phyloP scores from a whole-genome alignment of 2,797 vertebrate genomes.

The Melanotaenia trifasciata region DNA sequence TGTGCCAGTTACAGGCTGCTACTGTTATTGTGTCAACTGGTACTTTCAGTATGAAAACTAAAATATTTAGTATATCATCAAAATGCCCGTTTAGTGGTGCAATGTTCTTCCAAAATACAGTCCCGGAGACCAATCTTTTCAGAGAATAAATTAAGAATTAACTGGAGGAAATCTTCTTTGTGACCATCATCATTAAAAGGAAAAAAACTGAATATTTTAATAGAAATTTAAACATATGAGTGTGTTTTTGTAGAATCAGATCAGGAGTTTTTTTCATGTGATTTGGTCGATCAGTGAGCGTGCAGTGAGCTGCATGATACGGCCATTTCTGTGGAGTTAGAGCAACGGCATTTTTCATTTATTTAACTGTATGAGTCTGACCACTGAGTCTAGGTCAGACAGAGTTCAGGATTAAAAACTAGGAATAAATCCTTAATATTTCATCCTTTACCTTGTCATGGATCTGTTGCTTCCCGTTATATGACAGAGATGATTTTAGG shows the following conservation, averaged over 20 bases:
- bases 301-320: background rate
- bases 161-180: background rate
- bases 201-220: background rate
- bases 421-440: background rate
- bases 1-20: background rate
- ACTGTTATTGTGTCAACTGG: background rate
- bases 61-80: background rate
- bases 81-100: background rate
- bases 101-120: background rate
- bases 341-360: background rate
- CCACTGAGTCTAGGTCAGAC: background rate
- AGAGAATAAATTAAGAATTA: background rate
- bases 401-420: conserved; percentile 3
- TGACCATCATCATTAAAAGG: background rate
- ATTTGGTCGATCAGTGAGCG: background rate
- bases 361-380: background rate
- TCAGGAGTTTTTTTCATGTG: background rate
- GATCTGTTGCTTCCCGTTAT: background rate
- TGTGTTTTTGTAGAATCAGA: background rate
- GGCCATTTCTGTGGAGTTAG: background rate
- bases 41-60: background rate
- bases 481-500: background rate
- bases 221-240: background rate
- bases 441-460: background rate
- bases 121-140: background rate